Percentiles rank a stretch among this genome's conserved stretches.
These are phyloP conservation scores for Paratilapia polleni DNA, from an alignment of 2,113 vertebrate species.

Conservation along the genomic window DNA sequence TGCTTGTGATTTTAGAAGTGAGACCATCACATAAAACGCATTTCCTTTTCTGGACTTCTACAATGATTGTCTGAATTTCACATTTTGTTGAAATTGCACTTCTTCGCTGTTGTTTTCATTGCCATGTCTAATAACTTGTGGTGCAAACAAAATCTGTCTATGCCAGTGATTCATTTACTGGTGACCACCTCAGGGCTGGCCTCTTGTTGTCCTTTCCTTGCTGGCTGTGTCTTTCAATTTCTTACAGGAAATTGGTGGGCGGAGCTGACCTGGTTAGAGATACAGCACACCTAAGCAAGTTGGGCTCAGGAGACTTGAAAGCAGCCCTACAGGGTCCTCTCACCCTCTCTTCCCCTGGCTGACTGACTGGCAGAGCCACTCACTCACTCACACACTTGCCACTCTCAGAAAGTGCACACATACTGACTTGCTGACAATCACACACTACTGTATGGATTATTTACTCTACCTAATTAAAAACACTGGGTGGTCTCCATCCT, in stretches of 20 bases:
- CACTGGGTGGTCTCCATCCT: not conserved
- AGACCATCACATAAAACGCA: not conserved
- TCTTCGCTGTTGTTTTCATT: not conserved
- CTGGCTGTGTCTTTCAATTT: conserved; percentile 8
- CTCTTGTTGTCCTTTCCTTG: not conserved
- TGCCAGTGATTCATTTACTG: not conserved
- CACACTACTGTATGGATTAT: not conserved
- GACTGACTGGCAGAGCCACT: not conserved
- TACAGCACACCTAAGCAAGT: conserved; percentile 3
- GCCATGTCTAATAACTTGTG: not conserved
- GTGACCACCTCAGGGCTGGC: not conserved
- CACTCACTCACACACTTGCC: not conserved
- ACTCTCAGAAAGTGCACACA: not conserved
- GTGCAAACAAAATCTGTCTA: not conserved
- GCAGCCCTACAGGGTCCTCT: not conserved
- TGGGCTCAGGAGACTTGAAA: not conserved
- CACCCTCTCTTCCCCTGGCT: not conserved
- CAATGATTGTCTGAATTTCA: not conserved
- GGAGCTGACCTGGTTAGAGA: conserved; percentile 7
- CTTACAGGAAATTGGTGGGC: conserved; percentile 7
- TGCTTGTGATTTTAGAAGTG: not conserved
- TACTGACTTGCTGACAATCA: not conserved
- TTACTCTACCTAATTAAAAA: not conserved
- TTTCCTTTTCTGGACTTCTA: not conserved
- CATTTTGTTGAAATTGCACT: not conserved